These are phyloP conservation scores for Morinoia aosen DNA, from an alignment of 2,888 invertebrate species.

Conservation along the genomic window DNA sequence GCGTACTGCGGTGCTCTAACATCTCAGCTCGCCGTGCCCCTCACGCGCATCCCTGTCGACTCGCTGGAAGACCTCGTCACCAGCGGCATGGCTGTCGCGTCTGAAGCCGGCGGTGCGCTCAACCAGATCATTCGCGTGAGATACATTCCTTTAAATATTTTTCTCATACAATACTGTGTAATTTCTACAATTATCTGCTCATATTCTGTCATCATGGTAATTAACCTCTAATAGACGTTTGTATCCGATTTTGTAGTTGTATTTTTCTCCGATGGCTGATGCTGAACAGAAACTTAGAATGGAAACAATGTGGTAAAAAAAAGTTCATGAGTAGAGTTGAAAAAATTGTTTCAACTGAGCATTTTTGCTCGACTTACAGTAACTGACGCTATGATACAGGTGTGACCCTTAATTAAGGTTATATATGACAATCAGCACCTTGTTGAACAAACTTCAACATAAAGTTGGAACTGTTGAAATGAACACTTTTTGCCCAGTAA, in stretches of 20 bases:
- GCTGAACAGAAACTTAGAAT: not conserved
- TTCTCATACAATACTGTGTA: not conserved
- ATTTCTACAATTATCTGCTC: not conserved
- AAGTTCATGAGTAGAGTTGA: too few species aligned
- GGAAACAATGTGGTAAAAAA: too few species aligned
- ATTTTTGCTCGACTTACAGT: too few species aligned
- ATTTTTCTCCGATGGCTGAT: not conserved
- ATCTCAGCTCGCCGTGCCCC: constrained; percentile 58
- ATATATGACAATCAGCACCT: too few species aligned
- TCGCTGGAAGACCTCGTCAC: constrained; percentile 58
- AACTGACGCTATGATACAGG: too few species aligned
- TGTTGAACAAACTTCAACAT: too few species aligned
- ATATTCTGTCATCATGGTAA: not conserved
- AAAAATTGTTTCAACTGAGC: too few species aligned
- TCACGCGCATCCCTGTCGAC: constrained; percentile 56
- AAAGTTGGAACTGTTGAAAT: too few species aligned
- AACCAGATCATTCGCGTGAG: constrained; percentile 54
- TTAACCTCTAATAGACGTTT: not conserved
- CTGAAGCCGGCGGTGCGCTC: constrained; percentile 55
- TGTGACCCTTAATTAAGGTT: too few species aligned
- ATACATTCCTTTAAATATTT: not conserved
- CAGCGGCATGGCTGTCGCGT: constrained; percentile 49
- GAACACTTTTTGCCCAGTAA: too few species aligned
- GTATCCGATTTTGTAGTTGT: not conserved
- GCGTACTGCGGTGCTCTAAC: constrained; percentile 60